Conservation (phyloP, 2,113 vertebrate genomes). For the Hippocampus abdominalis region DNA sequence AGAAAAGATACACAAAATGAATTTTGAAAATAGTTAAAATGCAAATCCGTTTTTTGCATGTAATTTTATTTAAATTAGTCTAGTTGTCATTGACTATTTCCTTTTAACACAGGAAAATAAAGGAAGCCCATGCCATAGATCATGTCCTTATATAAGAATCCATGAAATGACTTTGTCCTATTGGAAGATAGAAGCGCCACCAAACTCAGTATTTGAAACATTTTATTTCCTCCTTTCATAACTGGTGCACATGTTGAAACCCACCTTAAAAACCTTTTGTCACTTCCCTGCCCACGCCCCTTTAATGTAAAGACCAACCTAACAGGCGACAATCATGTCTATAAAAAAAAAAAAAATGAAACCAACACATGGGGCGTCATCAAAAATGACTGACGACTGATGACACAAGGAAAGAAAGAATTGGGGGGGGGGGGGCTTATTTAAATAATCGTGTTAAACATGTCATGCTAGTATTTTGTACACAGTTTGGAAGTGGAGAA, state of each 20-base stretch:
- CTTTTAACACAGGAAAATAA: too few relatives aligned
- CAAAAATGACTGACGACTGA: background rate
- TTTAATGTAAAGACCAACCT: constrained; percentile 48
- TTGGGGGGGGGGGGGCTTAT: constrained; percentile 29
- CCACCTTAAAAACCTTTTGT: constrained; percentile 40
- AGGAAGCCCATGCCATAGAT: too few relatives aligned
- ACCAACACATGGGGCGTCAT: background rate
- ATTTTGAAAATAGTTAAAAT: too few relatives aligned
- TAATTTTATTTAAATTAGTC: too few relatives aligned
- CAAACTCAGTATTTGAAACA: constrained; percentile 28
- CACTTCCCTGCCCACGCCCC: constrained; percentile 2
- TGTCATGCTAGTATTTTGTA: constrained; percentile 77
- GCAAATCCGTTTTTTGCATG: too few relatives aligned
- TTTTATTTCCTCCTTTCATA: constrained; percentile 64
- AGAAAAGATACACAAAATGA: too few relatives aligned
- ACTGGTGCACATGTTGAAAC: constrained; percentile 16
- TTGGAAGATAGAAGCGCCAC: background rate
- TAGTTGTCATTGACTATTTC: too few relatives aligned
- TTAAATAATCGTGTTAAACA: constrained; percentile 72
- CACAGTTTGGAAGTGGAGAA: constrained; percentile 22
- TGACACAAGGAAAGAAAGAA: background rate
- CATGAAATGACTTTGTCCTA: too few relatives aligned
- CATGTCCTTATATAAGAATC: too few relatives aligned
- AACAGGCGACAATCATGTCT: constrained; percentile 55
- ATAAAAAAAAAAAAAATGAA: constrained; percentile 61